A percentile compares a stretch with the other conserved stretches of the same genome.
phyloP scores from a whole-genome alignment of 2,113 vertebrate species.

The Cryptoleucopteryx plumbea region DNA sequence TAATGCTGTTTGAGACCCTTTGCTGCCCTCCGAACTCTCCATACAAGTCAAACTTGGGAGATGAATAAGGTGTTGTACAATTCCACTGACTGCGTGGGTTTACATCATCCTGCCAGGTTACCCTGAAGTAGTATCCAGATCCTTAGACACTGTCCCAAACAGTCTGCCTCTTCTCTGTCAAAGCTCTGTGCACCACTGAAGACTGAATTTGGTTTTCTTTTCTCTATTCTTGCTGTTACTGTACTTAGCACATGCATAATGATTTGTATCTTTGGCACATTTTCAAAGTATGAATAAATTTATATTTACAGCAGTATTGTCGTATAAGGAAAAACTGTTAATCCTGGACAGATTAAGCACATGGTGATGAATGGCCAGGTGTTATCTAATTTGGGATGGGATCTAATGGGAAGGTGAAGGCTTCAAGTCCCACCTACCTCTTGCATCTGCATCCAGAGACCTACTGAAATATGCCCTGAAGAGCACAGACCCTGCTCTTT shows the following conservation, averaged over 20 bases:
- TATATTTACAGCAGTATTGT: neutral
- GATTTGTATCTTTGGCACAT: neutral
- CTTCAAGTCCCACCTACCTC: neutral
- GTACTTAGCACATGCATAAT: neutral
- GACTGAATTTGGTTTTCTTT: neutral
- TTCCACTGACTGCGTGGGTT: neutral
- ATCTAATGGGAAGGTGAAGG: neutral
- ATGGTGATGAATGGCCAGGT: neutral
- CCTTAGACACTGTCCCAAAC: neutral
- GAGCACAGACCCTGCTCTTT: neutral
- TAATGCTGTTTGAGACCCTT: neutral
- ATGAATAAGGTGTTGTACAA: neutral
- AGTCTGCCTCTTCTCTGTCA: neutral
- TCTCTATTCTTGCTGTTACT: neutral
- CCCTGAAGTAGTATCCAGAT: neutral
- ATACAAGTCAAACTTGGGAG: neutral
- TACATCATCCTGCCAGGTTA: neutral
- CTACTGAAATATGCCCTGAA: neutral
- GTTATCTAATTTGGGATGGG: neutral
- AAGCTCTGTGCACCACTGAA: neutral
- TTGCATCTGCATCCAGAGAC: neutral
- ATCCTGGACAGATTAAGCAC: neutral
- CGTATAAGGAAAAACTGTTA: neutral
- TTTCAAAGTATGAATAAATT: neutral
- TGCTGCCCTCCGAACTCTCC: neutral